Evolutionary conservation across 2,888 invertebrate genomes (phyloP), one percentile per base, ranked within the genome.

Genomic region (Leucozona laternaria): DNA sequence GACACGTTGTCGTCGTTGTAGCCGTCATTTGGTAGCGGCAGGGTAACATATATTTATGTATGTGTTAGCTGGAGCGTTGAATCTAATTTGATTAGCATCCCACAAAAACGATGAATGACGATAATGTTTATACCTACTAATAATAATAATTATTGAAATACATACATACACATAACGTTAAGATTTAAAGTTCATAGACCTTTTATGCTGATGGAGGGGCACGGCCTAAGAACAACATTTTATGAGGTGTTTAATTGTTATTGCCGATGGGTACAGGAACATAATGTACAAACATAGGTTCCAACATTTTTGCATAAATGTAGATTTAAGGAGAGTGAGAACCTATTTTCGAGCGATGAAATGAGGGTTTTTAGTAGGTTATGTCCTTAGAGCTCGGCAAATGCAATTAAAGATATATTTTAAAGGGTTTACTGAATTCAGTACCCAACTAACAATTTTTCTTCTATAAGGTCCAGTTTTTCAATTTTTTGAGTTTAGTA

Each of bases 41-140:
- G 17, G 28, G 20, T 15, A 50, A 48, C 50, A 68, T 37, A n/a
- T n/a, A n/a, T n/a, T n/a, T n/a, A n/a, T n/a, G n/a, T n/a, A 53
- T 68, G 68, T 53, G 68, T 37, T 34, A 37, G 34, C 3, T 64
- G 13, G 31, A 66, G 31, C 20, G 20, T 53, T n/a, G 22, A 34
- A 13, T 60, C 53, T 66, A 80, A 80, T 76, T 79, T 76, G 53
- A 60, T 78, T 78, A 77, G 66, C 53, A 66, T 11, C 34, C 40
- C 58, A 57, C 34, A 48, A 28, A 43, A 58, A 15, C 40, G 55
- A 71, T 50, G 20, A 53, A 58, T 17, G 40, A 53, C 17, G 53
- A 70, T 70, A 40, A 60, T 20, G 60, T 58, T n/a, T n/a, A n/a
- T n/a, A n/a, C n/a, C n/a, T 62, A 58, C 28, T 62, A 45, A 70